Base-by-base conservation (phyloP, 2,797 vertebrate genomes). In the Thalassophryne amazonica region DNA sequence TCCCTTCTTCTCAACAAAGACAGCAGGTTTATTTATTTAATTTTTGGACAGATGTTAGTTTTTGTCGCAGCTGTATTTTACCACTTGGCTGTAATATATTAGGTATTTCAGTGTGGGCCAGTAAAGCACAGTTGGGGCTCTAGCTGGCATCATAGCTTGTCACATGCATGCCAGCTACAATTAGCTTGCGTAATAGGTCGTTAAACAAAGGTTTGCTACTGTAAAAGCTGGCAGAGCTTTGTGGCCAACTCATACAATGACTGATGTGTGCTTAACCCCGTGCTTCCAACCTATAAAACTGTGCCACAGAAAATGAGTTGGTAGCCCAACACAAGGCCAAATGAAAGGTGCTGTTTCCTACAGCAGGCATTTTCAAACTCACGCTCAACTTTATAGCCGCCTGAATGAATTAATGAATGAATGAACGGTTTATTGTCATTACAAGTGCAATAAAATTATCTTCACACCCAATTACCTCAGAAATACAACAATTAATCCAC, bases 221-320 rank as follows among this genome's bases (percentile, higher is more conserved):
- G 58, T 66, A 49, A 64, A 53, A 42, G 21, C 37, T 62, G 41
- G 52, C 56, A 45, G 31, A 42, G 32, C 40, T 66, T 60, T 64
- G 60, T 54, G 51, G 60, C 38, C 55, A 27, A 19, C 55, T 46
- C 43, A 58, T 32, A 49, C 52, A 49, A 61, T 60, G 28, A 27
- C 8, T 49, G 31, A n/a, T 55, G 46, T 24, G 12, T 61, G 30
- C 60, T 30, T 76, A 69, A 38, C 7, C 16, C 23, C 22, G 38
- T 48, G 25, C 33, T 47, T 23, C 23, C 68, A 62, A 56, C 34
- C 24, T 53, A 65, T 75, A 77, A 66, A 75, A 54, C 34, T 5
- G 22, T 21, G 65, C 46, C 29, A 37, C 43, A 58, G 6, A 16
- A 7, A 11, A 60, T 52, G 27, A 46, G 19, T 28, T 67, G 58